Percentiles rank a stretch among this genome's conserved stretches.
Evolutionary conservation across 2,888 invertebrate species (phyloP).

Genomic region (Aleiodes alternator): DNA sequence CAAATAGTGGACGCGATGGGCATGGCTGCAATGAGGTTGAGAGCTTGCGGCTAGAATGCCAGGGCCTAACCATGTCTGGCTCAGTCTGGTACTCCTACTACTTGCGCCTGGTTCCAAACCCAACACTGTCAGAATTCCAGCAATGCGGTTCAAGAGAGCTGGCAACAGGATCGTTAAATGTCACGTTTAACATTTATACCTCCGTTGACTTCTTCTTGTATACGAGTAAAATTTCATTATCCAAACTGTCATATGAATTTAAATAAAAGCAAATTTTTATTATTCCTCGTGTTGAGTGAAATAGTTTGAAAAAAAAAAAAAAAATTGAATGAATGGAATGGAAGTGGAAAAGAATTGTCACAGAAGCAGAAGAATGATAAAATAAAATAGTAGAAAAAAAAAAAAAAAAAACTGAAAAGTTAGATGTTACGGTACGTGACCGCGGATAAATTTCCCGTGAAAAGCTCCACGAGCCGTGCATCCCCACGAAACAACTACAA

Average conservation of each 20-base stretch:
- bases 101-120: conserved; percentile 58
- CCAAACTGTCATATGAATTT: not conserved
- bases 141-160: conserved; percentile 67
- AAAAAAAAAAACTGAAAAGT: conserved; percentile 38
- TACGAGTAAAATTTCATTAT: not conserved
- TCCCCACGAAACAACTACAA: conserved; percentile 36
- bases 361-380: not conserved
- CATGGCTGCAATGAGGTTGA: conserved; percentile 70
- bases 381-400: not conserved
- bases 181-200: not conserved
- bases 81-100: conserved; percentile 58
- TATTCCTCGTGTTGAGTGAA: not conserved
- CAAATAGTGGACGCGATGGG: conserved; percentile 55
- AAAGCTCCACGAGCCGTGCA: conserved; percentile 39
- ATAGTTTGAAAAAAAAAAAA: not conserved
- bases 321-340: conserved; percentile 12
- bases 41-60: conserved; percentile 73
- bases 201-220: not conserved
- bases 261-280: conserved; percentile 14
- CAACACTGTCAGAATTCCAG: conserved; percentile 64
- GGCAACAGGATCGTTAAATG: conserved; percentile 33
- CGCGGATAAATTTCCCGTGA: conserved; percentile 45
- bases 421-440: conserved; percentile 33
- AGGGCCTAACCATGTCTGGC: conserved; percentile 66
- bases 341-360: not conserved